phyloP scores from a whole-genome alignment of 2,797 vertebrate genomes.

The Carduelis carduelis region DNA sequence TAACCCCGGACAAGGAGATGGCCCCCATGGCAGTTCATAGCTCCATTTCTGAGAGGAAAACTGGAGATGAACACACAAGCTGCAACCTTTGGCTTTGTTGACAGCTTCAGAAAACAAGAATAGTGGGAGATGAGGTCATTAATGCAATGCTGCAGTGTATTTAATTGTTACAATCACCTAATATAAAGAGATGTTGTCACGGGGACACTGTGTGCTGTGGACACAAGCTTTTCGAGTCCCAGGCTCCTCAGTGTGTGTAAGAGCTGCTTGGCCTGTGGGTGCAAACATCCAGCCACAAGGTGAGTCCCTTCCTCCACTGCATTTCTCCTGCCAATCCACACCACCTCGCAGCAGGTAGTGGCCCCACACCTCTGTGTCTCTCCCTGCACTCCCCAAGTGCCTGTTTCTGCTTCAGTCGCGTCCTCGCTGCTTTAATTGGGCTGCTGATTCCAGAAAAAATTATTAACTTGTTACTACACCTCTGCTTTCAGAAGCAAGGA shows the following conservation, averaged over 20 bases:
- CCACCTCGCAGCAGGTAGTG: neutral
- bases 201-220: neutral
- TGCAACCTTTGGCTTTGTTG: conserved; percentile 69
- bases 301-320: neutral
- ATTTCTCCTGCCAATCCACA: neutral
- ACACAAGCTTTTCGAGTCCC: neutral
- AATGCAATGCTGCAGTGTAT: neutral
- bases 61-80: conserved; percentile 69
- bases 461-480: neutral
- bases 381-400: neutral
- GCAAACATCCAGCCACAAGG: neutral
- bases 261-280: neutral
- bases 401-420: neutral
- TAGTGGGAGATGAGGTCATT: neutral
- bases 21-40: conserved; percentile 71
- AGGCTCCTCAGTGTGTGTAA: neutral
- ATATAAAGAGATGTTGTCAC: neutral
- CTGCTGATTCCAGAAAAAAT: neutral
- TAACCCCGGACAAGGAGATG: conserved; percentile 78
- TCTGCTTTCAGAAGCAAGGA: neutral
- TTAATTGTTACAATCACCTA: neutral
- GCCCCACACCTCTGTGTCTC: neutral
- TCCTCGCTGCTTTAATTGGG: neutral
- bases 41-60: conserved; percentile 41
- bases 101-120: conserved; percentile 82